Evolutionary conservation across 2,113 vertebrate species (phyloP), one percentile per base, ranked within the genome.

Genomic region (Tricholaema leucomelas): DNA sequence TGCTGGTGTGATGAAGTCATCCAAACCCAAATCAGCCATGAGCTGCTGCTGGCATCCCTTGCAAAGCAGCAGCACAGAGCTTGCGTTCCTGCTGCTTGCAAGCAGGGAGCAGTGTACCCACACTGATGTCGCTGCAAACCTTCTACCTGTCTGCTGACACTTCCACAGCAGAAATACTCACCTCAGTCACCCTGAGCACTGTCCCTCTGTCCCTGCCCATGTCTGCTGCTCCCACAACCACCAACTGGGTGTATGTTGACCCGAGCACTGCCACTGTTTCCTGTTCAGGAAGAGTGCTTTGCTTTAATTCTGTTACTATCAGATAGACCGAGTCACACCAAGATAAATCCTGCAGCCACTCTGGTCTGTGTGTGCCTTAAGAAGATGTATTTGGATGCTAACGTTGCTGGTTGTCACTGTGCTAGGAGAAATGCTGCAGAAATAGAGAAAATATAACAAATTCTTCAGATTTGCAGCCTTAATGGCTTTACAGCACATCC

Each of bases 201-300:
- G 90, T 90, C 35, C 72, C 60, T 15, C 58, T 30, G 19, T 38
- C 81, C 67, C 81, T 91, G 48, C 25, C 52, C 23, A 2, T 15
- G 61, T 67, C 50, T 52, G 42, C 80, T 72, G 72, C 30, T 72
- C 63, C 46, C 5, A 3, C 46, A 30, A 17, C 27, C 52, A 1
- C 2, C 0, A 2, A 0, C 23, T 0, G 1, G 44, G 12, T 0
- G 2, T 23, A 25, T 17, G 55, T 1, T 1, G 2, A 52, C 60
- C 1, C 2, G 2, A 52, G 20, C 1, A 1, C 14, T 0, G 2
- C 66, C 6, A 30, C 38, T 48, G 17, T 44, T 35, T 58, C 30
- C 79, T 28, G 28, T 5, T 78, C 9, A 12, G 44, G 60, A 40
- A 65, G 25, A 69, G 30, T 15, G 33, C 31, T 93, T 64, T 58